phyloP scores from a whole-genome alignment of 2,113 vertebrate species.

The Lophura nycthemera region DNA sequence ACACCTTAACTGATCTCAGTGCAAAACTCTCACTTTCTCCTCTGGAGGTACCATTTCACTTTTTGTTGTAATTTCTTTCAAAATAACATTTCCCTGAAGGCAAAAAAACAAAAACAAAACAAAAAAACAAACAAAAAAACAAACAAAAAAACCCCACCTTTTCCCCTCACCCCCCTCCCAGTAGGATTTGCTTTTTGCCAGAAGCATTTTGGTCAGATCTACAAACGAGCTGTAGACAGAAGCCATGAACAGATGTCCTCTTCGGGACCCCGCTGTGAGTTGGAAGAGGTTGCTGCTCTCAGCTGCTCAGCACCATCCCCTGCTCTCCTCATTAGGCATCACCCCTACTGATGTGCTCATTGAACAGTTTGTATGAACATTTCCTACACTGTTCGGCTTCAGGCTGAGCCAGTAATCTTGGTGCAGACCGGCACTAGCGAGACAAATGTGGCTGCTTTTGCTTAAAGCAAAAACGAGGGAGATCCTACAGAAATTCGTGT shows the following conservation, averaged over 20 bases:
- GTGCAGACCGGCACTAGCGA: background rate
- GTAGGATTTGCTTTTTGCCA: background rate
- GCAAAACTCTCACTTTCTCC: background rate
- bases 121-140: no score
- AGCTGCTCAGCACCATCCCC: conserved; percentile 54
- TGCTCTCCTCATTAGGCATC: conserved; percentile 49
- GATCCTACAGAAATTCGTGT: background rate
- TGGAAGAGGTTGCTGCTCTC: conserved; percentile 54
- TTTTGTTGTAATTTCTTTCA: background rate
- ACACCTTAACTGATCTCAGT: background rate
- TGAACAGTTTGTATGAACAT: conserved; percentile 41
- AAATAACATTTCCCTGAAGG: background rate
- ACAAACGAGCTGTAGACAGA: conserved; percentile 55
- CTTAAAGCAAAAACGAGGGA: background rate
- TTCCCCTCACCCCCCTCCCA: rapidly evolving
- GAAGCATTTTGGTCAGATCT: conserved; percentile 42
- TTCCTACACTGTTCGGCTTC: conserved; percentile 43
- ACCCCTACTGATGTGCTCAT: conserved; percentile 38
- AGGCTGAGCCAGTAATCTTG: conserved; percentile 5
- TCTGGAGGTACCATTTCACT: background rate
- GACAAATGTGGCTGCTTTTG: background rate
- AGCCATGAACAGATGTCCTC: conserved; percentile 70
- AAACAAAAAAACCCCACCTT: background rate
- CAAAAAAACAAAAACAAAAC: background rate
- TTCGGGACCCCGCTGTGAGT: conserved; percentile 23